Base-by-base conservation (phyloP, 1,140 invertebrate species). In the Belonocnema kinseyi region DNA sequence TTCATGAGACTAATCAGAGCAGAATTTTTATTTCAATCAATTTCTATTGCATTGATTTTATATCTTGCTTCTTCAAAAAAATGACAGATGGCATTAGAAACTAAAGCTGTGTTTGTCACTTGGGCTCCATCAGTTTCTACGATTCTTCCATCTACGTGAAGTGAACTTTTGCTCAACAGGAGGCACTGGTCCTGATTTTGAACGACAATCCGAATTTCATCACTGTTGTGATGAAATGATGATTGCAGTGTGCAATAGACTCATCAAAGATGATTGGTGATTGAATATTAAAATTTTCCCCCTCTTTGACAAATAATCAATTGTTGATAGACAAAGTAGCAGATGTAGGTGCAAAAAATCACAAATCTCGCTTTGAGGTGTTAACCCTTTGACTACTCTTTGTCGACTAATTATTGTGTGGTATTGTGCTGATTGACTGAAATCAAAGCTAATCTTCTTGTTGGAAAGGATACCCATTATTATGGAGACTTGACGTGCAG, bases 241-340 rank as follows among this genome's bases (percentile, higher is more conserved):
- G n/a, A n/a, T n/a, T n/a, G n/a, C n/a, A n/a, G n/a, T n/a, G n/a
- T n/a, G n/a, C n/a, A n/a, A 53, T n/a, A n/a, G n/a, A n/a, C n/a
- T n/a, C n/a, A n/a, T n/a, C n/a, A n/a, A n/a, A n/a, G n/a, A n/a
- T n/a, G 50, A 52, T 73, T 73, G 52, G 72, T 10, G 21, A 52
- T 14, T 73, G 16, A 73, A 73, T 73, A 8, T 21, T 73, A 19
- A 54, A 54, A 54, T 19, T 19, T 54, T n/a, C 53, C 16, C 7
- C 4, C 7, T 54, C 8, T 7, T 14, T 73, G 50, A 73, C 16
- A 54, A 54, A 52, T 46, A 10, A 46, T 46, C 8, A 10, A 14
- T 33, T 53, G n/a, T 21, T 53, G 46, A 17, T 53, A 16, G 21
- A 21, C 74, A 72, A 77, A 80, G 58, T 70, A 58, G 3, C 77